phyloP scores from a whole-genome alignment of 1,140 invertebrate genomes.

The Bombus pyrosoma region DNA sequence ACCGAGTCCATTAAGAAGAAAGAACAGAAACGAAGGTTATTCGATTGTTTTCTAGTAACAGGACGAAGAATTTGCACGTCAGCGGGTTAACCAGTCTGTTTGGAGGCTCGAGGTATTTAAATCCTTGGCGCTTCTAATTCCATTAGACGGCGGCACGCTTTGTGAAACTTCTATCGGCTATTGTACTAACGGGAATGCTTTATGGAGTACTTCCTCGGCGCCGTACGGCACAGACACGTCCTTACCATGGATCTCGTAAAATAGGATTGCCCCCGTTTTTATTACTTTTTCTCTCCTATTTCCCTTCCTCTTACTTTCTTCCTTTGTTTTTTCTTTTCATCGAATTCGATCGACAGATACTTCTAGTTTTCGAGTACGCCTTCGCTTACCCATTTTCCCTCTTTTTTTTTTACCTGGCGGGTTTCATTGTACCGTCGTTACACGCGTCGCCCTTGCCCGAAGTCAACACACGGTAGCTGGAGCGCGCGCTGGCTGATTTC shows the following conservation, averaged over 20 bases:
- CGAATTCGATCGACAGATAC: not conserved
- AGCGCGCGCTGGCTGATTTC: not conserved
- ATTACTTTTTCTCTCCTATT: constrained; percentile 12
- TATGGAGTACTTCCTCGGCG: constrained; percentile 15
- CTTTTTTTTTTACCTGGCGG: not conserved
- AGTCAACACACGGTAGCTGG: not conserved
- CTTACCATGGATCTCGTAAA: constrained; percentile 24
- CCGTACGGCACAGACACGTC: not conserved
- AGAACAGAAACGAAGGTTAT: not conserved
- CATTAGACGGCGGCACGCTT: not conserved
- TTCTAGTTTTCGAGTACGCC: not conserved
- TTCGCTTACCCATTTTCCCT: not conserved
- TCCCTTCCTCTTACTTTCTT: not conserved
- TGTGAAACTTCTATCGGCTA: constrained; percentile 27
- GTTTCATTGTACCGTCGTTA: constrained; percentile 30
- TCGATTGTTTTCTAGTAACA: not conserved
- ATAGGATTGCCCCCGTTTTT: constrained; percentile 36
- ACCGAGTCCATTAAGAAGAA: not conserved
- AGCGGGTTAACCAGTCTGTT: not conserved
- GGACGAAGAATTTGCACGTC: not conserved
- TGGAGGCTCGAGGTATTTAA: not conserved
- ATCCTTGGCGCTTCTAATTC: constrained; percentile 19
- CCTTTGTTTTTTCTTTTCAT: not conserved
- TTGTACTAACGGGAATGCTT: constrained; percentile 38
- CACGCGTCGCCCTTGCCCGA: constrained; percentile 18